Evolutionary conservation across 1,140 invertebrate species (phyloP).

Genomic region (Nomia melanderi): DNA sequence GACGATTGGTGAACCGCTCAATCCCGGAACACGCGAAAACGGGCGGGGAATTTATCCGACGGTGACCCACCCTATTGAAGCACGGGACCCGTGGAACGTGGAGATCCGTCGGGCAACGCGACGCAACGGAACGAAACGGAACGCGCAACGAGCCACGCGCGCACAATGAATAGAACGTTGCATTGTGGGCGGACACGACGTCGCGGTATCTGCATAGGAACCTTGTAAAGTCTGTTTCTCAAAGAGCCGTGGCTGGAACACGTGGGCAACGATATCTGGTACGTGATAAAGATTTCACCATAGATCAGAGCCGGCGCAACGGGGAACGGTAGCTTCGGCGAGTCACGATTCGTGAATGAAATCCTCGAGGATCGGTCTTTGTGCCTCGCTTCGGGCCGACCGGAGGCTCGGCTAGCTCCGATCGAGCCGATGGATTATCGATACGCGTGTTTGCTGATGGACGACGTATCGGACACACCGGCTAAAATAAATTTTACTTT

Average conservation of each 20-base stretch:
- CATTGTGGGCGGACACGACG: conserved; percentile 37
- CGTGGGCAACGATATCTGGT: conserved; percentile 60
- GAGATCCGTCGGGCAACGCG: conserved; percentile 15
- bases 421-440: neutral
- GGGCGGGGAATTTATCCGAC: neutral
- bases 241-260: conserved; percentile 31
- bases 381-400: neutral
- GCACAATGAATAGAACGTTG: conserved; percentile 28
- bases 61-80: conserved; percentile 8
- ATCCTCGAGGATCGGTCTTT: conserved; percentile 12
- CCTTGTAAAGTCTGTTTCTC: conserved; percentile 43
- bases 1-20: no score
- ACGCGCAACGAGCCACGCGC: conserved; percentile 16
- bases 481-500: conserved; percentile 9
- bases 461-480: neutral
- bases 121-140: no score
- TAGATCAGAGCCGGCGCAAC: conserved; percentile 36
- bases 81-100: neutral
- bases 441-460: neutral
- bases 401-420: neutral
- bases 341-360: conserved; percentile 53
- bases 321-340: conserved; percentile 34
- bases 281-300: conserved; percentile 60
- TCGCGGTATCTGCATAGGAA: conserved; percentile 46
- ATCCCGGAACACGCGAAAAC: neutral